These are phyloP conservation scores for Brachionichthys hirsutus DNA, from an alignment of 2,113 vertebrate genomes.

Conservation along the genomic window DNA sequence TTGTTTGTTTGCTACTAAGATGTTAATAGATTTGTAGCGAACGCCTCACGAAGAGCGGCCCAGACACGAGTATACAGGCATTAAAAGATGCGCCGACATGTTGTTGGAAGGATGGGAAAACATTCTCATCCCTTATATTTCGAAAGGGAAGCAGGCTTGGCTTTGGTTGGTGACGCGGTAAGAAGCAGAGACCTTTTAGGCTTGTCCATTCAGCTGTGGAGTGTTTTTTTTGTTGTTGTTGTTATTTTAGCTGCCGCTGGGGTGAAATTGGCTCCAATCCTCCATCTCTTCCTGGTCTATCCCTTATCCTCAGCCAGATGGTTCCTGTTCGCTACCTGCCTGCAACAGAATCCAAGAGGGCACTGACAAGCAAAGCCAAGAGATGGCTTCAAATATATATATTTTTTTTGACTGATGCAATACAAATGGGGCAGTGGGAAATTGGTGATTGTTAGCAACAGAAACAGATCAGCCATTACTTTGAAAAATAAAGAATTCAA, in stretches of 20 bases:
- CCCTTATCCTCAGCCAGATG: constrained; percentile 54
- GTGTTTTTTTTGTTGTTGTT: constrained; percentile 35
- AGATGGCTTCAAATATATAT: no score
- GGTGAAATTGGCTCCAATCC: constrained; percentile 47
- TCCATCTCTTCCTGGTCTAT: constrained; percentile 52
- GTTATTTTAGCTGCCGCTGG: constrained; percentile 66
- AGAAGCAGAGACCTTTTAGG: constrained; percentile 13
- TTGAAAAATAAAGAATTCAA: no score
- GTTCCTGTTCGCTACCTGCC: constrained; percentile 46
- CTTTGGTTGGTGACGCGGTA: constrained; percentile 1
- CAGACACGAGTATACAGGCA: background rate
- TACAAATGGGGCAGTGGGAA: no score
- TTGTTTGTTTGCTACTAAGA: constrained; percentile 11
- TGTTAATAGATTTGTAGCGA: constrained; percentile 13
- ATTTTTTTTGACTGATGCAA: no score
- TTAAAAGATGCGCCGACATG: constrained; percentile 2
- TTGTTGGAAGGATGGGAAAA: constrained; percentile 27
- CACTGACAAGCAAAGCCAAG: no score
- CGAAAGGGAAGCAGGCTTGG: constrained; percentile 7
- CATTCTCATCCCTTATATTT: constrained; percentile 2
- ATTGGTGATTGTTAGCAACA: no score
- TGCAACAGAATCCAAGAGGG: no score
- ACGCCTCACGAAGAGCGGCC: background rate
- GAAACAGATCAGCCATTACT: no score
- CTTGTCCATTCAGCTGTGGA: constrained; percentile 36